These are phyloP conservation scores for Takifugu ocellatus DNA, from an alignment of 2,797 vertebrate species.

Conservation along the genomic window DNA sequence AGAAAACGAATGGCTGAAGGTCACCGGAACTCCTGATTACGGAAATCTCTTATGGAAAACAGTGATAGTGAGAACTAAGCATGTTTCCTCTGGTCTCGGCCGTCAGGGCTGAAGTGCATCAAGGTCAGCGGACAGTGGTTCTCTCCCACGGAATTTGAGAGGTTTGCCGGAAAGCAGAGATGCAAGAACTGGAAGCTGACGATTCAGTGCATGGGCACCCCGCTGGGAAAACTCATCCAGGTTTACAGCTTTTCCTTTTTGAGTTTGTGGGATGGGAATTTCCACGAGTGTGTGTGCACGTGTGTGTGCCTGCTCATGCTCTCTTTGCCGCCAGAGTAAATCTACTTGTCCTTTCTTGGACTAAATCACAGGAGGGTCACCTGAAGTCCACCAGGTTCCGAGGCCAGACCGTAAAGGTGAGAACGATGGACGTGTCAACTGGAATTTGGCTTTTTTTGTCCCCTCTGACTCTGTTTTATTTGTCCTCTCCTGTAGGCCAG, in stretches of 20 bases:
- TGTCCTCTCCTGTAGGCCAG: constrained; percentile 29
- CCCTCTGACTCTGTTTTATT: accelerated
- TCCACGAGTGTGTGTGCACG: background rate
- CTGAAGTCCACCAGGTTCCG: constrained; percentile 18
- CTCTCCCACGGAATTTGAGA: constrained; percentile 62
- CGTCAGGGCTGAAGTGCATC: constrained; percentile 66
- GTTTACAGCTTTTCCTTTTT: constrained; percentile 31
- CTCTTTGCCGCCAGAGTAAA: background rate
- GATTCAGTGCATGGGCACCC: constrained; percentile 48
- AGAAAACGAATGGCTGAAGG: constrained; percentile 59
- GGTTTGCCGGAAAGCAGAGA: constrained; percentile 45
- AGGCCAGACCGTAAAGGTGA: no score
- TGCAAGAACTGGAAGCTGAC: constrained; percentile 66
- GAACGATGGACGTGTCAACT: no score
- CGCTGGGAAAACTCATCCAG: constrained; percentile 59
- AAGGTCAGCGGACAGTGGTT: constrained; percentile 39
- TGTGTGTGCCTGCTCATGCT: background rate
- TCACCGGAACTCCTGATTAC: constrained; percentile 9
- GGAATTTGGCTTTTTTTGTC: no score
- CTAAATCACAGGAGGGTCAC: constrained; percentile 46
- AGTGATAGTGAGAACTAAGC: no score
- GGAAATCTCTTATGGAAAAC: background rate
- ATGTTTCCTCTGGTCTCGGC: background rate
- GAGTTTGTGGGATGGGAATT: no score
- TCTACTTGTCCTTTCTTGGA: background rate